Evolutionary conservation across 1,140 invertebrate species (phyloP).

Genomic region (Lordiphosa collinella): DNA sequence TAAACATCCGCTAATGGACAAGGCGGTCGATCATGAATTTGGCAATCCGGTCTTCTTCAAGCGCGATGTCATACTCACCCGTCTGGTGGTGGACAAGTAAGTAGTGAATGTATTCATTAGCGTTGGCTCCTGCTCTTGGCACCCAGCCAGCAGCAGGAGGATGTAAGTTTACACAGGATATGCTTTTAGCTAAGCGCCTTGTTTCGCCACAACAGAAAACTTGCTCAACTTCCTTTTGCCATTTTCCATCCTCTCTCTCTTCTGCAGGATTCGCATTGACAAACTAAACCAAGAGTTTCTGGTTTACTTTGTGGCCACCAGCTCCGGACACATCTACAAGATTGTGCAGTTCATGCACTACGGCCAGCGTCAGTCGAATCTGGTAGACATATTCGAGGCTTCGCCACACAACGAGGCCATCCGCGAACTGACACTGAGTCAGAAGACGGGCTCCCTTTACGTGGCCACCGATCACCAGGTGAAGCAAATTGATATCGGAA

Average conservation of each 20-base stretch:
- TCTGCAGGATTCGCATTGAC: slow-evolving; percentile 74
- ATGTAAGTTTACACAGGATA: slow-evolving; percentile 43
- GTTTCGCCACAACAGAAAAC: slow-evolving; percentile 26
- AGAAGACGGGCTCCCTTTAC: slow-evolving; percentile 86
- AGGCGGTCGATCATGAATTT: slow-evolving; percentile 89
- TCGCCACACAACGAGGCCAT: slow-evolving; percentile 86
- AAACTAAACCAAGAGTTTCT: slow-evolving; percentile 84
- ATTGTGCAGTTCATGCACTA: slow-evolving; percentile 85
- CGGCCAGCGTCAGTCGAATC: slow-evolving; percentile 84
- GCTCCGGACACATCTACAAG: slow-evolving; percentile 89
- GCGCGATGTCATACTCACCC: slow-evolving; percentile 88
- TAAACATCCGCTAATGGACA: slow-evolving; percentile 94
- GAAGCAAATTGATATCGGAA: slow-evolving; percentile 88
- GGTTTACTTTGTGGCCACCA: slow-evolving; percentile 89
- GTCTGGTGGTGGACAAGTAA: slow-evolving; percentile 87
- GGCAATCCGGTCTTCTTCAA: slow-evolving; percentile 90
- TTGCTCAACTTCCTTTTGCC: slow-evolving; percentile 24
- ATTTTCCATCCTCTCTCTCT: slow-evolving; percentile 2
- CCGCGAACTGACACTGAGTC: slow-evolving; percentile 86
- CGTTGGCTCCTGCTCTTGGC: slow-evolving; percentile 25
- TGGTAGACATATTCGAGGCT: slow-evolving; percentile 88
- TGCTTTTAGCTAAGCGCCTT: slow-evolving; percentile 69
- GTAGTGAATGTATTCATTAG: slow-evolving; percentile 75
- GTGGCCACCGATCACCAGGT: slow-evolving; percentile 87
- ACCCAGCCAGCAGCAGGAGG: not conserved